Evolutionary conservation across 2,113 vertebrate genomes (phyloP).

Genomic region (Malurus melanocephalus): DNA sequence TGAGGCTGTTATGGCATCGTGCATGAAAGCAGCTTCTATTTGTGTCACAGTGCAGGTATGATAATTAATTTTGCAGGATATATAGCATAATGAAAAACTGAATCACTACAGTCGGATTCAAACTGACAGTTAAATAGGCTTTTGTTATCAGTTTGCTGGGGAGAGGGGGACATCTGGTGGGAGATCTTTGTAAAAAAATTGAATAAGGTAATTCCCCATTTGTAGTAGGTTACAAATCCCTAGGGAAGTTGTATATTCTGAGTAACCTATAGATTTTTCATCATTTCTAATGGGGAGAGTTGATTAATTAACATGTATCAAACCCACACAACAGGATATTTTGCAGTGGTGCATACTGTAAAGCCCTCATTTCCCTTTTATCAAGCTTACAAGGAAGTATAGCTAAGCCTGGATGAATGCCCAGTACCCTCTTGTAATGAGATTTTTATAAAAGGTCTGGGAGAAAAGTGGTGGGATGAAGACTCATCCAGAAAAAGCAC

Average conservation of each 20-base stretch:
- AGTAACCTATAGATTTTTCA: not conserved
- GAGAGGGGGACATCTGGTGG: constrained; percentile 55
- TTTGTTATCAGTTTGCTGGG: not conserved
- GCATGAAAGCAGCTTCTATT: not conserved
- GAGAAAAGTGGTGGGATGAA: not conserved
- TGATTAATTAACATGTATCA: not conserved
- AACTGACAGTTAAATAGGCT: not conserved
- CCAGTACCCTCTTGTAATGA: not conserved
- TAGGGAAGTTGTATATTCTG: not conserved
- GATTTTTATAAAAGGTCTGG: not conserved
- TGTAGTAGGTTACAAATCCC: not conserved
- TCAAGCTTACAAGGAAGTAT: not conserved
- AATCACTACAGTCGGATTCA: not conserved
- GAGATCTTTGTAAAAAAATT: not conserved
- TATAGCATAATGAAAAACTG: not conserved
- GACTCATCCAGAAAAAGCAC: not conserved
- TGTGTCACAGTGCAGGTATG: not conserved
- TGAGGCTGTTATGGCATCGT: not conserved
- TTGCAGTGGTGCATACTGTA: not conserved
- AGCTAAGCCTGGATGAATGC: not conserved
- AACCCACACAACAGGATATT: not conserved
- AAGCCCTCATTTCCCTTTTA: not conserved
- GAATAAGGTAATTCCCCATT: not conserved
- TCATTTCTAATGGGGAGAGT: not conserved
- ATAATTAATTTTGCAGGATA: not conserved